phyloP scores from a whole-genome alignment of 2,113 vertebrate genomes.

The Sula dactylatra region DNA sequence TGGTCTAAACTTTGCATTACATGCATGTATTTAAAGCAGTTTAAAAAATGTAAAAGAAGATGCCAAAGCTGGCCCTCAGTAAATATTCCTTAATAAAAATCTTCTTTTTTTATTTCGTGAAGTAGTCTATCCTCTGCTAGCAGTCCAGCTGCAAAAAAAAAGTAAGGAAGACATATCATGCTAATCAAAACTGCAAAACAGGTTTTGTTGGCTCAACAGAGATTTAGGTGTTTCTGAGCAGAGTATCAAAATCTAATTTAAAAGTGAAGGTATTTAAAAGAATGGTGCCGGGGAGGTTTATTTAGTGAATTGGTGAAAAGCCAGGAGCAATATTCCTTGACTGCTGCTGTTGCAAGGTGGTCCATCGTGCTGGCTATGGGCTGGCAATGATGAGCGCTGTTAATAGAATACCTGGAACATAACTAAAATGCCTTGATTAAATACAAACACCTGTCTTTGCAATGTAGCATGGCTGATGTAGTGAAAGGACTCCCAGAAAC shows the following conservation, averaged over 20 bases:
- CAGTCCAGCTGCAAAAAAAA: background rate
- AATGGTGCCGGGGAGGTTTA: background rate
- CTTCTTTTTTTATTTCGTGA: background rate
- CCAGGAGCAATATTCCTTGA: background rate
- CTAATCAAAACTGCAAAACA: slow-evolving; percentile 33
- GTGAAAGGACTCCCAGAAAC: background rate
- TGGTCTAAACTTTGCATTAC: background rate
- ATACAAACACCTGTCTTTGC: background rate
- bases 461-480: background rate
- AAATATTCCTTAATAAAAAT: slow-evolving; percentile 6
- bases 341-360: background rate
- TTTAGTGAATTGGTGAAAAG: slow-evolving; percentile 19
- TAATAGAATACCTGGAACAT: background rate
- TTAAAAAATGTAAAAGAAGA: background rate
- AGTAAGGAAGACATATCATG: background rate
- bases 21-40: slow-evolving; percentile 1
- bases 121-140: background rate
- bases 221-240: slow-evolving; percentile 30
- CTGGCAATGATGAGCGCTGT: background rate
- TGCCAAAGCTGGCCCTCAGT: background rate
- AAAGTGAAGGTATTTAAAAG: slow-evolving; percentile 52
- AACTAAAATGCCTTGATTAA: background rate
- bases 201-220: slow-evolving; percentile 23
- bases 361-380: background rate
- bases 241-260: slow-evolving; percentile 54